A percentile compares a stretch with the other conserved stretches of the same genome.
Evolutionary conservation across 2,888 invertebrate genomes (phyloP).

Genomic region (Andrena marginata): DNA sequence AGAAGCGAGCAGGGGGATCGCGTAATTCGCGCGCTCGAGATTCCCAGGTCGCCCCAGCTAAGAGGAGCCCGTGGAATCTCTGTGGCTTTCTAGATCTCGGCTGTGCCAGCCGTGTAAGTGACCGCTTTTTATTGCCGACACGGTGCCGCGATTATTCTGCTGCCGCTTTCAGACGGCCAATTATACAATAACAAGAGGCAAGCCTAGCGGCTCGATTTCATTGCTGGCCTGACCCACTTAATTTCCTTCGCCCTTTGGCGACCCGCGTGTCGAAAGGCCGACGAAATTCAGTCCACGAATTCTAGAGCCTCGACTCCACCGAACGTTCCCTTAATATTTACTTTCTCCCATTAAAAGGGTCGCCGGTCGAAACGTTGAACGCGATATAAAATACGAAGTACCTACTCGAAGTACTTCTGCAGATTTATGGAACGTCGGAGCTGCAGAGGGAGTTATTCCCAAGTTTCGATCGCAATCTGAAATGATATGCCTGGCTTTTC

Average conservation of each 20-base stretch:
- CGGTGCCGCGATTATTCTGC: conserved; percentile 52
- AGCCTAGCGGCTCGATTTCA: conserved; percentile 54
- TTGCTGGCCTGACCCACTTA: conserved; percentile 59
- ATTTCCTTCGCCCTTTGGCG: conserved; percentile 13
- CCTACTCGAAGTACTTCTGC: no score
- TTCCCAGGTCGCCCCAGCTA: conserved; percentile 58
- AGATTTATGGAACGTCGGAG: no score
- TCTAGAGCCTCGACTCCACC: neutral
- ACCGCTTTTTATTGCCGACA: conserved; percentile 57
- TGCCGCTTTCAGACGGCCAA: conserved; percentile 61
- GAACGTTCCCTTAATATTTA: neutral
- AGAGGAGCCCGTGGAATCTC: conserved; percentile 56
- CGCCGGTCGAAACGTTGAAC: neutral
- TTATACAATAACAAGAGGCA: conserved; percentile 67
- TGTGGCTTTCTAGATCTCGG: conserved; percentile 66
- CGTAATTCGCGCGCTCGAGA: conserved; percentile 52
- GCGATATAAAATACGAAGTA: no score
- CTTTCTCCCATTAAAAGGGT: neutral
- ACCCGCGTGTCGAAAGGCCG: neutral
- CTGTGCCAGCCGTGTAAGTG: conserved; percentile 36
- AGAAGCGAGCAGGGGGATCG: conserved; percentile 31
- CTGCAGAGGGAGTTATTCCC: no score
- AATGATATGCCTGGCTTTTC: neutral
- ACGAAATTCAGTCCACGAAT: neutral
- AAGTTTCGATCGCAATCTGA: neutral